These are phyloP conservation scores for Nycticebus coucang DNA, from an alignment of 2,113 vertebrate species.

Conservation along the genomic window DNA sequence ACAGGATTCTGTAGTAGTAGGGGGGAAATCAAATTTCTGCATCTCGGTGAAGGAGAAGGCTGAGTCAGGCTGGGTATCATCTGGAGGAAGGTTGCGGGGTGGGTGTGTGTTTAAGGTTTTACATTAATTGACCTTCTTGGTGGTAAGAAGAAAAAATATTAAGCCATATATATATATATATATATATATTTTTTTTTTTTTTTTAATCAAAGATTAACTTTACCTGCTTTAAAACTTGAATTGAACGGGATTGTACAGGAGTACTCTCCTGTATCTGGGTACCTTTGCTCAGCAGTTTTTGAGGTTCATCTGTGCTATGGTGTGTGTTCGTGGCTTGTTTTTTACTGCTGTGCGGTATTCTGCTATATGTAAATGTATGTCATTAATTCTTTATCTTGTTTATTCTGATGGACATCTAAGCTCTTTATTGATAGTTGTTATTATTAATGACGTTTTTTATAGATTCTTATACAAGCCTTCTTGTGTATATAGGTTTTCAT, in stretches of 20 bases:
- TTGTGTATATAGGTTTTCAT: background rate
- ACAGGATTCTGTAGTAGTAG: slow-evolving; percentile 77
- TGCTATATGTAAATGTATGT: background rate
- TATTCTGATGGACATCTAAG: background rate
- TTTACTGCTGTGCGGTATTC: background rate
- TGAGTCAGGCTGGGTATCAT: slow-evolving; percentile 68
- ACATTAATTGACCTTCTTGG: background rate
- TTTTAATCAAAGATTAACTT: background rate
- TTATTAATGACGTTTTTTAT: background rate
- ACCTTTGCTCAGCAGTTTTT: background rate
- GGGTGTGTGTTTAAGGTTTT: slow-evolving; percentile 16
- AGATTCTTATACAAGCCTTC: background rate
- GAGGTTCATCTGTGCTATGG: background rate
- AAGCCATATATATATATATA: background rate
- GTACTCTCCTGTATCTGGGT: background rate
- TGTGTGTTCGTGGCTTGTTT: background rate
- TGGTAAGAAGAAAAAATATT: background rate
- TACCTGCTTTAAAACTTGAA: background rate
- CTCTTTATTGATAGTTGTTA: background rate
- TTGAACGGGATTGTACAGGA: background rate
- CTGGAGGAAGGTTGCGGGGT: slow-evolving; percentile 53
- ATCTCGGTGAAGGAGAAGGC: slow-evolving; percentile 72
- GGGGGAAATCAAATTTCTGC: slow-evolving; percentile 63
- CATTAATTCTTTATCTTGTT: background rate
- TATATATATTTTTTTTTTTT: no score